Evolutionary conservation across 2,888 invertebrate genomes (phyloP).

Genomic region (Diplazon laetatorius): DNA sequence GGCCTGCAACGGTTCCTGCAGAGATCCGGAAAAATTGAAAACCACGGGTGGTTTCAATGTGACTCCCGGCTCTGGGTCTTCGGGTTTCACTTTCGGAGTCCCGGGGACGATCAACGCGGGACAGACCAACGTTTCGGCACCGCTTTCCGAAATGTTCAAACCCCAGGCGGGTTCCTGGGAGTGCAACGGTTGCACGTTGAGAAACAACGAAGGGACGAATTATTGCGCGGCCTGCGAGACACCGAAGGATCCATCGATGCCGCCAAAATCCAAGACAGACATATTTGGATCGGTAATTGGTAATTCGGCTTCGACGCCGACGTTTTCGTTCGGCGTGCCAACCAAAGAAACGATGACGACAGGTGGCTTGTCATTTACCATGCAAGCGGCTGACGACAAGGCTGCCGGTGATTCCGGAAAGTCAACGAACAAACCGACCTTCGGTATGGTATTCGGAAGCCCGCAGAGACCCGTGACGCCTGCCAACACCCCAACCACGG

Average conservation of each 20-base stretch:
- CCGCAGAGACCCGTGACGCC: constrained; percentile 63
- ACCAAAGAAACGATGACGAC: constrained; percentile 41
- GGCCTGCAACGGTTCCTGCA: constrained; percentile 85
- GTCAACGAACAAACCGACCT: constrained; percentile 18
- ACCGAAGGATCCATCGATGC: constrained; percentile 83
- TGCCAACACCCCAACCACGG: constrained; percentile 37
- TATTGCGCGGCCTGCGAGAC: constrained; percentile 87
- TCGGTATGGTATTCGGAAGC: constrained; percentile 62
- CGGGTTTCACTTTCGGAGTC: constrained; percentile 73
- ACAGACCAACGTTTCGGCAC: too few relatives aligned
- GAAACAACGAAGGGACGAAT: constrained; percentile 84
- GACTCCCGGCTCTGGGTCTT: constrained; percentile 45
- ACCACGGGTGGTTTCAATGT: constrained; percentile 69
- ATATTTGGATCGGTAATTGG: constrained; percentile 65
- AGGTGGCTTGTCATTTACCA: constrained; percentile 65
- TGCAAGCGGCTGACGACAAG: constrained; percentile 71
- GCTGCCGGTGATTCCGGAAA: constrained; percentile 45
- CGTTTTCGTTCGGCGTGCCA: constrained; percentile 81
- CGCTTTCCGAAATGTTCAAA: constrained; percentile 81
- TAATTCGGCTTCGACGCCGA: constrained; percentile 45
- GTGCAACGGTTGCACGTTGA: constrained; percentile 87
- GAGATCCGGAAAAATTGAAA: constrained; percentile 82
- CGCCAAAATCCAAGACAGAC: constrained; percentile 73
- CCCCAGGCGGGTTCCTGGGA: constrained; percentile 87
- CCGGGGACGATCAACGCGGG: constrained; percentile 70